Evolutionary conservation across 2,797 vertebrate genomes (phyloP).

Genomic region (Hemitrygon akajei): DNA sequence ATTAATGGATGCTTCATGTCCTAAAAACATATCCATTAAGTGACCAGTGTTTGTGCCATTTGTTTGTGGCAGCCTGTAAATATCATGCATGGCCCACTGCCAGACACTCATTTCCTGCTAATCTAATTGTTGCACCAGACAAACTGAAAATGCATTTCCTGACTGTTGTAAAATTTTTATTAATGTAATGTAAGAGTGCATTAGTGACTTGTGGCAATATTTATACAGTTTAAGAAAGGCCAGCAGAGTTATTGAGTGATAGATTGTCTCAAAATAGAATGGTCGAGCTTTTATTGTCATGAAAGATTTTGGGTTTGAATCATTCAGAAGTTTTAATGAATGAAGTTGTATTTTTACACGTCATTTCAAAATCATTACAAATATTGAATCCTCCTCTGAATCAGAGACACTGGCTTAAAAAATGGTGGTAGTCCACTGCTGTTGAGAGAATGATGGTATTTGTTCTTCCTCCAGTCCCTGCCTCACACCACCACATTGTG

Average conservation of each 20-base stretch:
- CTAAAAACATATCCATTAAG: constrained; percentile 36
- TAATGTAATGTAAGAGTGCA: constrained; percentile 62
- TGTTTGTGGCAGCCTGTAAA: constrained; percentile 45
- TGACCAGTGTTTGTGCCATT: constrained; percentile 33
- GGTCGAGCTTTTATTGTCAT: not conserved
- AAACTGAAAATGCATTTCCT: constrained; percentile 69
- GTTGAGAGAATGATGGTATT: not conserved
- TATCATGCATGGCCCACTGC: constrained; percentile 54
- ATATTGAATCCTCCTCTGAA: not conserved
- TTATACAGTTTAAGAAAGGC: constrained; percentile 34
- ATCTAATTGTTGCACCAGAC: constrained; percentile 63
- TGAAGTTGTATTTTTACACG: constrained; percentile 1
- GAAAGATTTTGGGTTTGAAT: constrained; percentile 25
- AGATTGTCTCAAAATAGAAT: constrained; percentile 31
- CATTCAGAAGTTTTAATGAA: constrained; percentile 37
- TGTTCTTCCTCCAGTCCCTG: not conserved
- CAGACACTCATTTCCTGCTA: constrained; percentile 63
- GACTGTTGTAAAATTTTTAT: constrained; percentile 61
- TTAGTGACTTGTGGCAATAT: constrained; percentile 36
- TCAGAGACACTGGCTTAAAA: not conserved
- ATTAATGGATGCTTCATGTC: constrained; percentile 35
- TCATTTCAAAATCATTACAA: constrained; percentile 3
- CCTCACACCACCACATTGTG: not conserved
- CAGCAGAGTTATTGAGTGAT: constrained; percentile 28
- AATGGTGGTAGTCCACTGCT: not conserved